Percentiles rank a stretch among this genome's conserved stretches.
Conservation (phyloP, 2,888 invertebrate species). For the Sclerodermus sp. region DNA sequence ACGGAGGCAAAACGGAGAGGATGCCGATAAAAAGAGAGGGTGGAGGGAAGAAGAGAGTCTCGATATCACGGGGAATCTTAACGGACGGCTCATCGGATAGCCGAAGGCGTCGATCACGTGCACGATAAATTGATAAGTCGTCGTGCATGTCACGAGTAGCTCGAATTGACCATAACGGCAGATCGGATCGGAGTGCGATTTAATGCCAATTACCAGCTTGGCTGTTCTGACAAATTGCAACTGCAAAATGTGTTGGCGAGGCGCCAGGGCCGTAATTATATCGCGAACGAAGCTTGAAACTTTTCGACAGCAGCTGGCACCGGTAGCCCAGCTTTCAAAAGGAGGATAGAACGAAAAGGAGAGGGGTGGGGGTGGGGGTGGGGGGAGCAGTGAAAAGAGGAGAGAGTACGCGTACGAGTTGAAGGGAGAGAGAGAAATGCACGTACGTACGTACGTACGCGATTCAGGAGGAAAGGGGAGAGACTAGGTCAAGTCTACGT, state of each 20-base stretch:
- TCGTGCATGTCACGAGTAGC: slow-evolving; percentile 12
- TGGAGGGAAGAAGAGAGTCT: background rate
- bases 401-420: too few species aligned
- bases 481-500: slow-evolving; percentile 38
- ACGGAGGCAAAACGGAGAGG: background rate
- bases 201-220: slow-evolving; percentile 46
- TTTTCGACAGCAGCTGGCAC: slow-evolving; percentile 27
- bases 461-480: slow-evolving; percentile 1
- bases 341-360: too few species aligned
- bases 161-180: slow-evolving; percentile 20
- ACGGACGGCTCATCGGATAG: slow-evolving; percentile 25
- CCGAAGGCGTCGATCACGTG: background rate
- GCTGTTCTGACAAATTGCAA: slow-evolving; percentile 42
- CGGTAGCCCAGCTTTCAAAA: slow-evolving; percentile 1
- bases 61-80: slow-evolving; percentile 22
- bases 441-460: background rate
- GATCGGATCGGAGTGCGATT: slow-evolving; percentile 46
- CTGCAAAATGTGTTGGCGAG: slow-evolving; percentile 27
- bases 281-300: slow-evolving; percentile 20
- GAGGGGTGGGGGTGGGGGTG: too few species aligned
- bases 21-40: background rate
- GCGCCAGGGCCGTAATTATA: slow-evolving; percentile 26
- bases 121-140: slow-evolving; percentile 30
- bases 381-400: too few species aligned
- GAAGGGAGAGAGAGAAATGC: too few species aligned